These are phyloP conservation scores for Eonycteris spelaea DNA, from an alignment of 2,113 vertebrate genomes.

Conservation along the genomic window DNA sequence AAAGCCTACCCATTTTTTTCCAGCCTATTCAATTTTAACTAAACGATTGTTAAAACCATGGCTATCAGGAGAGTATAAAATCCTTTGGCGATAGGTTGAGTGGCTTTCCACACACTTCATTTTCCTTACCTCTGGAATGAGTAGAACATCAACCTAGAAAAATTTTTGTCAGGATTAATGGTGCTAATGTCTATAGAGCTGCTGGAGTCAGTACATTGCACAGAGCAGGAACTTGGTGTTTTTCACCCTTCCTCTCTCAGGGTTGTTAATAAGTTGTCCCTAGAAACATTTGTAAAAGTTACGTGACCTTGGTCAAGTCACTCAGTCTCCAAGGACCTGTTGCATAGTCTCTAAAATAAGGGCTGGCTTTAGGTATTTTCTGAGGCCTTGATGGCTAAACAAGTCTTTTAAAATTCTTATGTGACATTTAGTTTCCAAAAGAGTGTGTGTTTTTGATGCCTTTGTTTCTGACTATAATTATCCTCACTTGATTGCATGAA, in stretches of 20 bases:
- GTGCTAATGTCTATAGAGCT: neutral
- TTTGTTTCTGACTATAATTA: constrained; percentile 50
- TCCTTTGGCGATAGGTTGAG: neutral
- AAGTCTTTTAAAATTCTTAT: neutral
- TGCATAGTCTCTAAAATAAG: neutral
- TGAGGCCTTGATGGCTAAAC: neutral
- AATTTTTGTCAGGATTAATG: neutral
- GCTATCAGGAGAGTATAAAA: neutral
- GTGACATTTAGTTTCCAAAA: constrained; percentile 37
- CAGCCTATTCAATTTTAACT: neutral
- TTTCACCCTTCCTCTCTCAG: neutral
- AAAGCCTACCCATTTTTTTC: neutral
- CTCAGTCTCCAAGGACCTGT: neutral
- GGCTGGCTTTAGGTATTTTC: neutral
- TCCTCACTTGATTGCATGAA: constrained; percentile 31
- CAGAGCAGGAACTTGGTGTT: neutral
- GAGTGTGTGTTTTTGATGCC: constrained; percentile 13
- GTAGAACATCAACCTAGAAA: neutral
- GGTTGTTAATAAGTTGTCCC: neutral
- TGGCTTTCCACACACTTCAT: neutral
- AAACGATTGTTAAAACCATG: neutral
- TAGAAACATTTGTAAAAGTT: neutral
- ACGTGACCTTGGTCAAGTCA: neutral
- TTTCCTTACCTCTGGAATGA: neutral
- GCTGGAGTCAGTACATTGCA: neutral